phyloP scores from a whole-genome alignment of 2,888 invertebrate species.

The Entomobrya multifasciata region DNA sequence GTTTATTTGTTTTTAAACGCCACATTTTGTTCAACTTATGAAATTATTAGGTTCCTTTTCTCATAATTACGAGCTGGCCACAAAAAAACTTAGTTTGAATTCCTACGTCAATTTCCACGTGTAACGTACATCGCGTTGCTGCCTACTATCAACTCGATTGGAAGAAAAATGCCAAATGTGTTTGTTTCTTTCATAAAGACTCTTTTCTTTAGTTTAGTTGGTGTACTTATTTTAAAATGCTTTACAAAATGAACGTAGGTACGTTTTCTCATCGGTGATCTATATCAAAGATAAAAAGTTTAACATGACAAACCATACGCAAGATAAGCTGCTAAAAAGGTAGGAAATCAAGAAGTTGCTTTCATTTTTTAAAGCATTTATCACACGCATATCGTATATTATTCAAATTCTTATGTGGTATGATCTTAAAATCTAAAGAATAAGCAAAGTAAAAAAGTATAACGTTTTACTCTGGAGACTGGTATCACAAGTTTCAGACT shows the following conservation, averaged over 20 bases:
- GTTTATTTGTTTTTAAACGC: constrained; percentile 52
- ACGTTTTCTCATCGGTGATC: constrained; percentile 49
- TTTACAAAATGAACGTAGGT: constrained; percentile 12
- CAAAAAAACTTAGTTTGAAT: background rate
- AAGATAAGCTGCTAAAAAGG: constrained; percentile 35
- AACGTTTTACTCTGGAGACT: no score
- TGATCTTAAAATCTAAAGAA: background rate
- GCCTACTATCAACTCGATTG: no score
- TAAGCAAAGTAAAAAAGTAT: background rate
- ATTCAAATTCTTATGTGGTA: background rate
- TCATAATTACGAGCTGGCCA: background rate
- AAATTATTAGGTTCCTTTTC: constrained; percentile 8
- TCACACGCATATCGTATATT: constrained; percentile 15
- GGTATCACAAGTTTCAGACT: no score
- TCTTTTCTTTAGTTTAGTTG: no score
- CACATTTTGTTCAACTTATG: background rate
- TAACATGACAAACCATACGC: constrained; percentile 40
- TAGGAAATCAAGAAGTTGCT: constrained; percentile 28
- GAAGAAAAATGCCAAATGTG: no score
- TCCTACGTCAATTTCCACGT: background rate
- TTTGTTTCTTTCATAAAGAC: background rate
- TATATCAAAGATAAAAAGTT: constrained; percentile 43
- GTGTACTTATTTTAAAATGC: background rate
- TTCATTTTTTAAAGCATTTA: constrained; percentile 1
- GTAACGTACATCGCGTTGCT: constrained; percentile 12